Evolutionary conservation across 2,888 invertebrate genomes (phyloP).

Genomic region (Parnassius apollo): DNA sequence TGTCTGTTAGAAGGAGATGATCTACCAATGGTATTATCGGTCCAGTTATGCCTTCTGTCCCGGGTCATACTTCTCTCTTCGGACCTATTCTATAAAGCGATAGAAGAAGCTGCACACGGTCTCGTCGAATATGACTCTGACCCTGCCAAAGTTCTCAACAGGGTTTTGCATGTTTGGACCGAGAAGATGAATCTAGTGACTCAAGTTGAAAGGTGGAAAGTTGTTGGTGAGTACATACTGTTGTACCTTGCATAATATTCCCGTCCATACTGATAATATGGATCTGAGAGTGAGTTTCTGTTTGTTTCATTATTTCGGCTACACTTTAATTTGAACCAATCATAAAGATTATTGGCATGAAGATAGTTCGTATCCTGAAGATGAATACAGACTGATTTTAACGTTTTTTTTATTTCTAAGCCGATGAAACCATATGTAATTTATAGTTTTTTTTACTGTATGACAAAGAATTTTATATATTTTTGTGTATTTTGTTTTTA

Average conservation of each 20-base stretch:
- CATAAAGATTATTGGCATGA: too few relatives aligned
- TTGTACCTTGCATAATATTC: too few relatives aligned
- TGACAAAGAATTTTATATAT: conserved; percentile 36
- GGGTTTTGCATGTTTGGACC: conserved; percentile 89
- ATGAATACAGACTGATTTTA: too few relatives aligned
- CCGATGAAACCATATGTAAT: too few relatives aligned
- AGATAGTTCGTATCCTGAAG: too few relatives aligned
- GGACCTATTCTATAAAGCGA: conserved; percentile 82
- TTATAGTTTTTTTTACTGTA: conserved; percentile 38
- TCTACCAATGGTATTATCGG: conserved; percentile 87
- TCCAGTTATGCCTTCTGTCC: conserved; percentile 89
- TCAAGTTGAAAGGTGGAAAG: conserved; percentile 90
- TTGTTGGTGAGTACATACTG: conserved; percentile 82
- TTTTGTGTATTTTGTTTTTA: not conserved
- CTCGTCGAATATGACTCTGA: conserved; percentile 71
- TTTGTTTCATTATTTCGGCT: too few relatives aligned
- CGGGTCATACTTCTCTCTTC: conserved; percentile 88
- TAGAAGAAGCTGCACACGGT: conserved; percentile 69
- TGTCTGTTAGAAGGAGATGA: conserved; percentile 86
- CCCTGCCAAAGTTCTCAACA: conserved; percentile 84
- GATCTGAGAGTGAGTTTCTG: too few relatives aligned
- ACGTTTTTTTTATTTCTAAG: too few relatives aligned
- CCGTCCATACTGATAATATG: too few relatives aligned
- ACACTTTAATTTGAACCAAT: too few relatives aligned
- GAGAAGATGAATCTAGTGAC: conserved; percentile 89